phyloP scores from a whole-genome alignment of 2,113 vertebrate species.

The Grammomys surdaster region DNA sequence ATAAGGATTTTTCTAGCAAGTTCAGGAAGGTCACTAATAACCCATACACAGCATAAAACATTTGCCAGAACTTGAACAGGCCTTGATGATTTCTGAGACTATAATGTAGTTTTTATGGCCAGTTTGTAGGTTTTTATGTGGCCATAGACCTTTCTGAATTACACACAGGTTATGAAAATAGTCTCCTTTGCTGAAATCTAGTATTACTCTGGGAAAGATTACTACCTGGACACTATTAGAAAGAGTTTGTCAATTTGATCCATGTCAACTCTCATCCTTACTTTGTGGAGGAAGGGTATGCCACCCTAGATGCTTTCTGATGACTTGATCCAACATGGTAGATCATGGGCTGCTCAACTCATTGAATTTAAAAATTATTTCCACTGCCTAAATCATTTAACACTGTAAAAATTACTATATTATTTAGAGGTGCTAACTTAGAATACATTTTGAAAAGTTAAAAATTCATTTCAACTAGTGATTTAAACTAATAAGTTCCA shows the following conservation, averaged over 20 bases:
- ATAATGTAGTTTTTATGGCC: constrained; percentile 28
- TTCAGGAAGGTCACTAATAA: constrained; percentile 18
- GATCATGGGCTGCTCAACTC: neutral
- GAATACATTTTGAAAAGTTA: neutral
- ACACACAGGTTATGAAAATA: constrained; percentile 56
- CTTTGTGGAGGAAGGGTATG: neutral
- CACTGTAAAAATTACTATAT: neutral
- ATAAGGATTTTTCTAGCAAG: constrained; percentile 23
- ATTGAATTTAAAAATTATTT: neutral
- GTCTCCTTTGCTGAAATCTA: constrained; percentile 8
- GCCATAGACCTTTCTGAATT: constrained; percentile 55
- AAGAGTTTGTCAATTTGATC: neutral
- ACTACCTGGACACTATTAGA: neutral
- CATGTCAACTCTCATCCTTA: neutral
- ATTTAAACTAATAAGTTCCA: neutral
- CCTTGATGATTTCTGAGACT: neutral
- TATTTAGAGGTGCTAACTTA: neutral
- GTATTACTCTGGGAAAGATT: neutral
- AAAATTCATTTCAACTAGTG: neutral
- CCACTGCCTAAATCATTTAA: neutral
- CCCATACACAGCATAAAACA: constrained; percentile 38
- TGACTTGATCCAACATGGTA: neutral
- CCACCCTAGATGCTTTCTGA: neutral
- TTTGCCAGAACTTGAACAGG: neutral
- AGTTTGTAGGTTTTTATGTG: constrained; percentile 27